Evolutionary conservation across 2,113 vertebrate species (phyloP).

Genomic region (Alligator sinensis): DNA sequence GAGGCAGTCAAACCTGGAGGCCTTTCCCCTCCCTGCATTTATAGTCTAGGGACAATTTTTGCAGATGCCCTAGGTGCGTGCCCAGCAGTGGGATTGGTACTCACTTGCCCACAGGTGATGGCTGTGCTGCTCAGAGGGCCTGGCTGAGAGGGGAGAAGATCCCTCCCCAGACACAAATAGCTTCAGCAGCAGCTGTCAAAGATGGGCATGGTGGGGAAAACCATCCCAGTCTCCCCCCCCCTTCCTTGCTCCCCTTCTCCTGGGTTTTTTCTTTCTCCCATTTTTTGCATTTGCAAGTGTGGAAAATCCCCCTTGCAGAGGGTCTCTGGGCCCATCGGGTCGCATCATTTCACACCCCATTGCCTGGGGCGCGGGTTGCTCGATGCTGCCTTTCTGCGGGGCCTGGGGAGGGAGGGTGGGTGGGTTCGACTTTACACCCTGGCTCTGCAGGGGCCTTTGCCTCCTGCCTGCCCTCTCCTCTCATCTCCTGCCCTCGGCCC

Average conservation of each 20-base stretch:
- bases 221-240: not conserved
- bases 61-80: accelerated
- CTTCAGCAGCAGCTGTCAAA: not conserved
- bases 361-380: not conserved
- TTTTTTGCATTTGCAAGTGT: constrained; percentile 2
- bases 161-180: accelerated
- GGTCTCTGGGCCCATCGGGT: constrained; percentile 20
- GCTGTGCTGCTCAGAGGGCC: not conserved
- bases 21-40: accelerated
- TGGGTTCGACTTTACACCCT: accelerated
- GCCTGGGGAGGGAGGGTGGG: not conserved
- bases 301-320: not conserved
- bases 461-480: accelerated
- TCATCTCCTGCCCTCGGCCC: not conserved
- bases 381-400: accelerated
- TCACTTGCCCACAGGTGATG: not conserved
- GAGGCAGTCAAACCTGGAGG: not conserved
- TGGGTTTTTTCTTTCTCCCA: not conserved
- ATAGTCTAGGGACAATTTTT: not conserved
- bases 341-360: constrained; percentile 10
- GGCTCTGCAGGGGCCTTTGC: not conserved
- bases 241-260: not conserved
- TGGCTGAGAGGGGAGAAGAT: not conserved
- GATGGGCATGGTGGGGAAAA: not conserved
- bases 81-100: not conserved